Base-by-base conservation (phyloP, 2,113 vertebrate species). In the Dunckerocampus dactyliophorus region DNA sequence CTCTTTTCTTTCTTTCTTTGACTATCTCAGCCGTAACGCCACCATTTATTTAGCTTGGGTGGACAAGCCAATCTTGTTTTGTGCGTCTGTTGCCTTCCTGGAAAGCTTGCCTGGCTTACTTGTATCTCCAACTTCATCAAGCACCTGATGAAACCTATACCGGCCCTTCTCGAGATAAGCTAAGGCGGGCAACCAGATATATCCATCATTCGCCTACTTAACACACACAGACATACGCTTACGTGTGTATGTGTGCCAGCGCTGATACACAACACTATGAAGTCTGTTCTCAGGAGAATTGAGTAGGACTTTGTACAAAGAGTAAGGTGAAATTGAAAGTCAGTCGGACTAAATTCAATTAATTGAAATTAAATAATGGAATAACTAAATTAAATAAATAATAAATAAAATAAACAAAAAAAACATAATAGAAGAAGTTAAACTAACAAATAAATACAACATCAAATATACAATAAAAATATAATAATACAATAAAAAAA, bases 1-100 rank as follows among this genome's bases (percentile, higher is more conserved):
- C 68, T 34, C 69, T 70, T 66, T 43, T 70, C 75, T 71, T 83
- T 78, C 71, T 43, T 83, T 81, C 72, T 71, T 80, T 76, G 82
- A 82, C 79, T 85, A 81, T 83, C 82, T 78, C 65, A 19, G 76
- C 74, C 65, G 61, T 69, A 72, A 48, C 77, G 75, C 70, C 68
- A 57, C 72, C 82, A 85, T 85, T 86, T 83, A 81, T 87, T 88
- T 81, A 72, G 68, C 65, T 6, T 2, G 53, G 60, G 63, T 67
- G 78, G 84, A 87, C 85, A 87, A 86, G 82, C 85, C 84, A 88
- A 87, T 88, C 85, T 86, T 79, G 79, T 81, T 86, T 74, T 84
- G 81, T 83, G 84, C 76, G 78, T 69, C 76, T 84, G 82, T 84
- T 67, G 77, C 69, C 48, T 47, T 69, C 74, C 53, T 83, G 56